Percentiles rank a stretch among this genome's conserved stretches.
Conservation (phyloP, 2,888 invertebrate species). For the Orchesellides sinensis region DNA sequence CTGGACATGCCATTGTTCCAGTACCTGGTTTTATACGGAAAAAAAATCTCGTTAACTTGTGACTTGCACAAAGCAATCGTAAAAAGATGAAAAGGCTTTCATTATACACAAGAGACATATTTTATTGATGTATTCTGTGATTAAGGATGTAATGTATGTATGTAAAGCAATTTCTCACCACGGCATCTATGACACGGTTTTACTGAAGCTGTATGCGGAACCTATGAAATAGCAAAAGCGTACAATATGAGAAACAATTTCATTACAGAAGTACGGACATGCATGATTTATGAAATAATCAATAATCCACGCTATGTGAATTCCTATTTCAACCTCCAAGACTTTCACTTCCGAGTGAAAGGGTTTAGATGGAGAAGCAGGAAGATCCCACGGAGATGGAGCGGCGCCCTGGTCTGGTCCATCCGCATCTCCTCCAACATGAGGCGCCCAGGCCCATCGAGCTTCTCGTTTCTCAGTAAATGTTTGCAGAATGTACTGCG, state of each 20-base stretch:
- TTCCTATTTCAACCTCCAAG: slow-evolving; percentile 74
- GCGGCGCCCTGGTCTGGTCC: slow-evolving; percentile 76
- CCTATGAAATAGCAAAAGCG: slow-evolving; percentile 73
- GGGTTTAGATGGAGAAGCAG: slow-evolving; percentile 76
- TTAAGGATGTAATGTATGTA: too few species aligned
- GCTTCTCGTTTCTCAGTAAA: slow-evolving; percentile 79
- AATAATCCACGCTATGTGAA: neutral
- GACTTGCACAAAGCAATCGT: too few species aligned
- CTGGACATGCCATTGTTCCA: slow-evolving; percentile 76
- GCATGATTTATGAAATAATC: too few species aligned
- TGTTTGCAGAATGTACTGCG: slow-evolving; percentile 79
- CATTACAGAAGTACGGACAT: too few species aligned
- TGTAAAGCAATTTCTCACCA: slow-evolving; percentile 70
- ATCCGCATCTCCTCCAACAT: slow-evolving; percentile 78
- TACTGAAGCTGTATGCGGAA: slow-evolving; percentile 79
- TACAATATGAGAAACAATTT: too few species aligned
- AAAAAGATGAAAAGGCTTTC: too few species aligned
- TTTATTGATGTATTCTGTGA: too few species aligned
- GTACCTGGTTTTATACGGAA: slow-evolving; percentile 58
- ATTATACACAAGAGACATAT: too few species aligned
- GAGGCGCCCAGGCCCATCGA: slow-evolving; percentile 79
- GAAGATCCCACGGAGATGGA: slow-evolving; percentile 78
- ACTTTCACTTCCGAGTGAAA: slow-evolving; percentile 78
- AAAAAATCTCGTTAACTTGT: too few species aligned
- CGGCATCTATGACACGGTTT: slow-evolving; percentile 78